Base-by-base conservation (phyloP, 2,113 vertebrate species). In the Mustela lutreola region DNA sequence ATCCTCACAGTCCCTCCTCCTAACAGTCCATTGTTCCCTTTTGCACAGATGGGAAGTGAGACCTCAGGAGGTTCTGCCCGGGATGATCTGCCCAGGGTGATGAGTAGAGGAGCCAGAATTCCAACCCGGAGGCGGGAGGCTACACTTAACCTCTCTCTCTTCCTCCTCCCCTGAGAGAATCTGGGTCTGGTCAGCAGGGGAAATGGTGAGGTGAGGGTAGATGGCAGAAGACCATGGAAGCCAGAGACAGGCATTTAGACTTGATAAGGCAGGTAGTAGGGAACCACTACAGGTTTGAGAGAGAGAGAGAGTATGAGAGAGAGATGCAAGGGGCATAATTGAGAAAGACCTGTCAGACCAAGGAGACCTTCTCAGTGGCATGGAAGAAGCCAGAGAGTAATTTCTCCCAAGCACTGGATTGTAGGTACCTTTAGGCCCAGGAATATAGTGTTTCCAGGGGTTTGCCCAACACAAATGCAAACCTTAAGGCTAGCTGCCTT, bases 301-400 rank as follows among this genome's bases (percentile, higher is more conserved):
- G 50, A 50, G 50, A 50, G 12, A 12, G 14, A 14, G 48, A 81
- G 62, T 58, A 28, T 31, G 5, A 91, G 80, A 90, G 26, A 78
- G 78, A 81, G 45, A 28, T 24, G 18, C n/a, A 48, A 58, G 5
- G 53, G 91, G 7, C 10, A 26, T 24, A 91, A 75, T 81, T 5
- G 63, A 79, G 70, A 96, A 94, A 93, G 63, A 65, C 63, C 33
- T 39, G 45, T 82, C 92, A 45, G 45, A 33, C 39, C 31, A 50
- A 79, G 89, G 75, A 33, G 53, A 82, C 18, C 75, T 93, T 82
- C 31, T 83, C 33, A 50, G 21, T 50, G 7, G 42, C 48, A n/a
- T 65, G 33, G 5, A 91, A 89, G 85, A 33, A 22, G 18, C 76
- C 63, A 36, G 92, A 85, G 81, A 95, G 58, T 71, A 80, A 62